Evolutionary conservation across 2,888 invertebrate genomes (phyloP), one percentile per base, ranked within the genome.

Genomic region (Pristionchus arcanus): DNA sequence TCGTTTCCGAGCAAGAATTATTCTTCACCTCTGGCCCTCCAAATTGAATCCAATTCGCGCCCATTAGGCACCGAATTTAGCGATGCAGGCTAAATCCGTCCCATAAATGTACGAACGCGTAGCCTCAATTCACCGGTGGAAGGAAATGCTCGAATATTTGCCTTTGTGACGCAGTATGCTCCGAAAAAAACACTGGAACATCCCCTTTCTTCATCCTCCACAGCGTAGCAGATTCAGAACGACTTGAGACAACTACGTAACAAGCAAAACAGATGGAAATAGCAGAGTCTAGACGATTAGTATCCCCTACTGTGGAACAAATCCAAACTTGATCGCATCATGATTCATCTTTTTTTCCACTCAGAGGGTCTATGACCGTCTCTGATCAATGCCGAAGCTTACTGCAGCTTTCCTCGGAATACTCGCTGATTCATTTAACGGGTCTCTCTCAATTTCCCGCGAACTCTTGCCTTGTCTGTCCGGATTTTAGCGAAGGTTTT

Each of bases 1-100:
- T 63, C 25, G n/a, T 25, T 11, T 63, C 25, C 19, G 59, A 59
- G 63, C n/a, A 11, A 2, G 63, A 63, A 63, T 63, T 63, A 63
- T 63, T 63, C 63, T 49, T 49, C n/a, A 7, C 63, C 63, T 11
- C n/a, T 4, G 25, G 19, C 59, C 59, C 59, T 21, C 21, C 59
- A 63, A 63, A 63, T 63, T 63, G 63, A 63, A 63, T n/a, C 63
- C 63, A 63, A 63, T 63, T 63, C 63, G n/a, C n/a, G 15, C 59
- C 21, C 13, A 59, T 63, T 63, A 7, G n/a, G 13, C 42, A n/a
- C 42, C 42, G 9, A 49, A 49, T 49, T 49, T 49, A 49, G 11
- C 9, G 63, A 63, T 11, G 63, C 42, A n/a, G 63, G 63, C 63
- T 63, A 63, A 63, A 63, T 63, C 25, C 25, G 63, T 63, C 63